These are phyloP conservation scores for Nebria salina DNA, from an alignment of 2,888 invertebrate genomes.

Conservation along the genomic window DNA sequence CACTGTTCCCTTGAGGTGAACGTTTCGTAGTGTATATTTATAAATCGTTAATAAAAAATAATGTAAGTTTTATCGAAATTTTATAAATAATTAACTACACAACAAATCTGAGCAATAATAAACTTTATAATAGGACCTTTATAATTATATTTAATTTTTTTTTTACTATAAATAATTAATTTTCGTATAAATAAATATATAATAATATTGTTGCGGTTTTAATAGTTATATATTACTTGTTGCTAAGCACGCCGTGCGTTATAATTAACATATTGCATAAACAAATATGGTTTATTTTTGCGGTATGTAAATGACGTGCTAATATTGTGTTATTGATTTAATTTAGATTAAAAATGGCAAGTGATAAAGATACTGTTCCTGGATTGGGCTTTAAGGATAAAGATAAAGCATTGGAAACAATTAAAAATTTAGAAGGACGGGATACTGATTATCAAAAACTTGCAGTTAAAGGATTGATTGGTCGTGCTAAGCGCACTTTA, in stretches of 20 bases:
- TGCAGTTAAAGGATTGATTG: slow-evolving; percentile 76
- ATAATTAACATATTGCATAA: slow-evolving; percentile 26
- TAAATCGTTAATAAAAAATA: background rate
- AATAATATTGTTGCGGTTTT: background rate
- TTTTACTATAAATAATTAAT: too few species aligned
- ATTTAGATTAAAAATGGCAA: slow-evolving; percentile 36
- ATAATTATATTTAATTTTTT: too few species aligned
- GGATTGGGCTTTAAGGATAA: slow-evolving; percentile 83
- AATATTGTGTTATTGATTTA: slow-evolving; percentile 2
- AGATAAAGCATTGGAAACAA: slow-evolving; percentile 75
- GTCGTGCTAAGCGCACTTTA: slow-evolving; percentile 76
- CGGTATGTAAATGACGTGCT: background rate
- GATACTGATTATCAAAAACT: slow-evolving; percentile 82
- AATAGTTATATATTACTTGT: slow-evolving; percentile 17
- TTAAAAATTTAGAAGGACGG: slow-evolving; percentile 74
- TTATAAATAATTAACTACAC: background rate
- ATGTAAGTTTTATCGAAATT: background rate
- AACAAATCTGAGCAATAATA: background rate
- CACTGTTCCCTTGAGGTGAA: slow-evolving; percentile 37
- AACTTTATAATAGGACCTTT: too few species aligned
- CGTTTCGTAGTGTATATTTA: slow-evolving; percentile 8
- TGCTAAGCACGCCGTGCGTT: slow-evolving; percentile 30
- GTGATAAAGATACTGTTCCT: slow-evolving; percentile 69
- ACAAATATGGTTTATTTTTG: background rate
- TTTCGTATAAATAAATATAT: too few species aligned